Conservation (phyloP, 2,797 vertebrate genomes). For the Sebastes reedi region DNA sequence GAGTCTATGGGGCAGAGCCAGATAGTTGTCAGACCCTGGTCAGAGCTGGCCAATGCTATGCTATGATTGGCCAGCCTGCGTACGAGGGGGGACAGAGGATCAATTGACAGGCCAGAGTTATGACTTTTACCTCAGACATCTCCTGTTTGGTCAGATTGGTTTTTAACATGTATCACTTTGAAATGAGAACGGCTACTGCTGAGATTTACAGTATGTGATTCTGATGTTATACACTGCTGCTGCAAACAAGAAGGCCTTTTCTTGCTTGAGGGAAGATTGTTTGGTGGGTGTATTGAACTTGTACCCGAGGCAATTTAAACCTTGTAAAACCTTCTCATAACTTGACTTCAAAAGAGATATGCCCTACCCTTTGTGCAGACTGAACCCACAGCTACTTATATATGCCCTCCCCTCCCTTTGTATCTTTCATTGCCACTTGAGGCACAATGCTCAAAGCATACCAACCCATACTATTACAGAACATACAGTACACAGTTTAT, state of each 20-base stretch:
- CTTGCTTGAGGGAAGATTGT: background rate
- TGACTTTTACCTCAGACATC: background rate
- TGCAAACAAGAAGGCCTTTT: conserved; percentile 13
- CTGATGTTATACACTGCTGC: background rate
- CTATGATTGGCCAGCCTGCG: too few species aligned
- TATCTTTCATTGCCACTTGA: background rate
- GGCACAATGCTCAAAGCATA: conserved; percentile 7
- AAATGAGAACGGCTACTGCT: background rate
- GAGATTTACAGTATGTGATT: background rate
- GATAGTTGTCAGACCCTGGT: too few species aligned
- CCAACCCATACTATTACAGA: background rate
- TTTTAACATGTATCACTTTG: conserved; percentile 4
- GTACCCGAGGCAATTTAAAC: conserved; percentile 31
- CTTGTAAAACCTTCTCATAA: conserved; percentile 43
- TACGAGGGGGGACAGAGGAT: too few species aligned
- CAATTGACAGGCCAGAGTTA: background rate
- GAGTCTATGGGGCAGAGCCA: accelerated
- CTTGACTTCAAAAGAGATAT: conserved; percentile 36
- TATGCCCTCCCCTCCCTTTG: conserved; percentile 13
- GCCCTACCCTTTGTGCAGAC: conserved; percentile 26
- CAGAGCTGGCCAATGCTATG: accelerated
- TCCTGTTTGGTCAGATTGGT: background rate
- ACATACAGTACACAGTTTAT: background rate
- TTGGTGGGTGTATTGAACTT: conserved; percentile 24
- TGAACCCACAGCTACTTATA: conserved; percentile 26